Conservation (phyloP, 2,113 vertebrate genomes). For the Lipotes vexillifer region DNA sequence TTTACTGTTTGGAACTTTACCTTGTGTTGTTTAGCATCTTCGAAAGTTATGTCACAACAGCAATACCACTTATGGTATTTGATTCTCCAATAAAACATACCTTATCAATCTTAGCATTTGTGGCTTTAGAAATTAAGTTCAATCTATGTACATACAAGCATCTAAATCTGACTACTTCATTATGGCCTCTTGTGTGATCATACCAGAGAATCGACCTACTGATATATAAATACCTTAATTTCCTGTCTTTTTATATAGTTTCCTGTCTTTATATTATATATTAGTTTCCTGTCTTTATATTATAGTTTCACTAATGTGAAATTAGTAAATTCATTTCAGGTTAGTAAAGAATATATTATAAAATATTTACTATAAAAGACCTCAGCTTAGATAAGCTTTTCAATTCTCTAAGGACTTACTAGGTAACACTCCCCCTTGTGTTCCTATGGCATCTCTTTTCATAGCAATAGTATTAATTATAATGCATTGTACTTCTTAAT, state of each 20-base stretch:
- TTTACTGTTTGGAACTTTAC: too few relatives aligned
- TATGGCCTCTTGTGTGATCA: not conserved
- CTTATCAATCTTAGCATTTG: not conserved
- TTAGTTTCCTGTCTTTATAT: conserved; percentile 14
- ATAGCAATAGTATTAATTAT: not conserved
- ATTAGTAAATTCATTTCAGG: conserved; percentile 7
- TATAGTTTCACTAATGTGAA: not conserved
- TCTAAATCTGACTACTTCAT: not conserved
- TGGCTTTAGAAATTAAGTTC: not conserved
- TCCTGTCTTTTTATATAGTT: not conserved
- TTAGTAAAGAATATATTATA: not conserved
- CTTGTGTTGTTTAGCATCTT: not conserved
- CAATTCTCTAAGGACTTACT: not conserved
- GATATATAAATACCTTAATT: not conserved
- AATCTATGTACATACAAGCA: not conserved
- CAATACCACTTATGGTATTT: not conserved
- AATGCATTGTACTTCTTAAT: not conserved
- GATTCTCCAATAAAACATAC: not conserved
- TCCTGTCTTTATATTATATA: not conserved
- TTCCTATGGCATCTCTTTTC: not conserved
- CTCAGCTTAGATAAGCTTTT: not conserved
- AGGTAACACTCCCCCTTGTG: not conserved
- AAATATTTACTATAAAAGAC: not conserved
- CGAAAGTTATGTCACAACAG: not conserved
- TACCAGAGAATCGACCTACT: not conserved